These are phyloP conservation scores for Rhyzopertha dominica DNA, from an alignment of 1,140 invertebrate species.

Conservation along the genomic window DNA sequence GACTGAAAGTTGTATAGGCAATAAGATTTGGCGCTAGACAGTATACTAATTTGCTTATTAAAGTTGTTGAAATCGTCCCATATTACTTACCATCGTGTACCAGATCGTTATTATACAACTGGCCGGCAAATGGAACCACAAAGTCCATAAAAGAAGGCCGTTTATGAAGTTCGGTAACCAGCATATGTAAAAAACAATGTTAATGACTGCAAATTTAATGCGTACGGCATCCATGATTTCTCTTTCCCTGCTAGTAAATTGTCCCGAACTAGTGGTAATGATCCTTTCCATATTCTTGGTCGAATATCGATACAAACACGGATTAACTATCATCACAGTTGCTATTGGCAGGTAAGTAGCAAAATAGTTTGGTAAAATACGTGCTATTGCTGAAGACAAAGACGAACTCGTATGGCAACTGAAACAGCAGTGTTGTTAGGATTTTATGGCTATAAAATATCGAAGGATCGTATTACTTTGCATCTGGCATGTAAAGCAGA, in stretches of 20 bases:
- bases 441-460: neutral
- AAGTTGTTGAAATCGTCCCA: neutral
- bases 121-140: conserved; percentile 67
- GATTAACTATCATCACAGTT: conserved; percentile 70
- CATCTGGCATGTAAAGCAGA: conserved; percentile 69
- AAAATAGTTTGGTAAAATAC: conserved; percentile 73
- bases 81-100: conserved; percentile 70
- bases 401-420: conserved; percentile 67
- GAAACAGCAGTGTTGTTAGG: conserved; percentile 35
- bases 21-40: neutral
- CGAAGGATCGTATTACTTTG: conserved; percentile 56
- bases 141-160: conserved; percentile 67
- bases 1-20: neutral
- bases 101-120: conserved; percentile 64
- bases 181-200: conserved; percentile 72
- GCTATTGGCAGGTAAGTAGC: conserved; percentile 68
- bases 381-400: conserved; percentile 53
- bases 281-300: conserved; percentile 59
- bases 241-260: conserved; percentile 67
- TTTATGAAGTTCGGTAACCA: conserved; percentile 78
- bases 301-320: conserved; percentile 63
- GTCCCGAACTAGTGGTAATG: conserved; percentile 55
- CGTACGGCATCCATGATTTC: conserved; percentile 63
- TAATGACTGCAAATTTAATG: conserved; percentile 71
- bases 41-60: neutral